phyloP scores from a whole-genome alignment of 2,797 vertebrate species.

The Melopsittacus undulatus region DNA sequence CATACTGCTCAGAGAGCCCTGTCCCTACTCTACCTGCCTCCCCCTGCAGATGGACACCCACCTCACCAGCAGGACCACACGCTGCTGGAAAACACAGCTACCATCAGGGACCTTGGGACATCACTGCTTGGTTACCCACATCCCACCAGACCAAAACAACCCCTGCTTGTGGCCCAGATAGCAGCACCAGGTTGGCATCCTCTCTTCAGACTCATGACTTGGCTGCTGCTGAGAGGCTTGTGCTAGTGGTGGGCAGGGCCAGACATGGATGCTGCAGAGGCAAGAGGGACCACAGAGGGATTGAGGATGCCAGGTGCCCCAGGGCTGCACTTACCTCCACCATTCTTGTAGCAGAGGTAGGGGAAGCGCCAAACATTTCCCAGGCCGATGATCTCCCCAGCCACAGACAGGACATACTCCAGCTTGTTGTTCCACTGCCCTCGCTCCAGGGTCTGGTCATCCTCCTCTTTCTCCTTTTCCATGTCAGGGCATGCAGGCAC shows the following conservation, averaged over 20 bases:
- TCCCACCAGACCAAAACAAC: background rate
- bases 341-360: slow-evolving; percentile 96
- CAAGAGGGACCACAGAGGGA: rapidly evolving
- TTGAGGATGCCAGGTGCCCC: rapidly evolving
- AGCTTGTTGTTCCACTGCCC: slow-evolving; percentile 94
- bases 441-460: slow-evolving; percentile 84
- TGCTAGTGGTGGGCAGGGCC: background rate
- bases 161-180: rapidly evolving
- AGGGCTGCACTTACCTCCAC: slow-evolving; percentile 84
- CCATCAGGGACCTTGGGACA: background rate
- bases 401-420: slow-evolving; percentile 90
- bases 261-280: rapidly evolving
- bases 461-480: slow-evolving; percentile 67
- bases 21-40: background rate
- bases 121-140: rapidly evolving
- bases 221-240: background rate
- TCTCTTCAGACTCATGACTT: background rate
- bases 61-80: background rate
- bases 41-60: background rate
- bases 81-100: background rate
- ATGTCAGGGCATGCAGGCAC: slow-evolving; percentile 37
- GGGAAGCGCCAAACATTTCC: slow-evolving; percentile 97
- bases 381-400: slow-evolving; percentile 91
- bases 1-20: rapidly evolving
- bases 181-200: background rate